A percentile compares a stretch with the other conserved stretches of the same genome.
Evolutionary conservation across 1,140 invertebrate genomes (phyloP).

Genomic region (Drosophila kohkoa): DNA sequence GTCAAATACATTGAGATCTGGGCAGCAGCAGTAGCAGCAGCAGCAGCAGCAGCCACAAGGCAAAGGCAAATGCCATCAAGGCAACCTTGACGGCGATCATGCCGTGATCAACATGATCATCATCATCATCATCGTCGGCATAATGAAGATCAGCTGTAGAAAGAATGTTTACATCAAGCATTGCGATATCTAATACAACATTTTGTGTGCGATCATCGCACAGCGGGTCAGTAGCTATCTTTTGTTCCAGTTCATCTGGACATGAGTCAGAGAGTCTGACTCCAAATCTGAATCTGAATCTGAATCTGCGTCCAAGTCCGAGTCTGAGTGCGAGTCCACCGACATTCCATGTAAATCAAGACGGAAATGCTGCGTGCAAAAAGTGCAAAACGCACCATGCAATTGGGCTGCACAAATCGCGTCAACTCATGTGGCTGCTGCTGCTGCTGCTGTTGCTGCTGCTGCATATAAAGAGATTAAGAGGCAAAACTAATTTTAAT

Average conservation of each 20-base stretch:
- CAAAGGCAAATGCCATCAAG: constrained; percentile 69
- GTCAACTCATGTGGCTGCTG: constrained; percentile 27
- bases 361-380: constrained; percentile 80
- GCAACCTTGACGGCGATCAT: constrained; percentile 67
- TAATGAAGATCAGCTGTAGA: background rate
- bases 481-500: constrained; percentile 81
- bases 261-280: constrained; percentile 13
- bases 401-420: constrained; percentile 73
- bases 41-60: constrained; percentile 19
- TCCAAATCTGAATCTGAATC: too few relatives aligned
- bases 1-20: constrained; percentile 54
- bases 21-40: constrained; percentile 21
- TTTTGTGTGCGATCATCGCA: background rate
- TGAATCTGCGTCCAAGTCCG: too few relatives aligned
- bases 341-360: constrained; percentile 66
- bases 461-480: constrained; percentile 76
- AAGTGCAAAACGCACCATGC: constrained; percentile 77
- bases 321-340: background rate
- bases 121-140: background rate
- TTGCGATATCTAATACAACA: background rate
- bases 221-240: background rate
- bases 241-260: background rate
- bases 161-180: background rate
- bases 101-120: constrained; percentile 18
- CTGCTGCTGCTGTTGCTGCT: constrained; percentile 31